Evolutionary conservation across 2,797 vertebrate genomes (phyloP).

Genomic region (Toxotes lorentzi): DNA sequence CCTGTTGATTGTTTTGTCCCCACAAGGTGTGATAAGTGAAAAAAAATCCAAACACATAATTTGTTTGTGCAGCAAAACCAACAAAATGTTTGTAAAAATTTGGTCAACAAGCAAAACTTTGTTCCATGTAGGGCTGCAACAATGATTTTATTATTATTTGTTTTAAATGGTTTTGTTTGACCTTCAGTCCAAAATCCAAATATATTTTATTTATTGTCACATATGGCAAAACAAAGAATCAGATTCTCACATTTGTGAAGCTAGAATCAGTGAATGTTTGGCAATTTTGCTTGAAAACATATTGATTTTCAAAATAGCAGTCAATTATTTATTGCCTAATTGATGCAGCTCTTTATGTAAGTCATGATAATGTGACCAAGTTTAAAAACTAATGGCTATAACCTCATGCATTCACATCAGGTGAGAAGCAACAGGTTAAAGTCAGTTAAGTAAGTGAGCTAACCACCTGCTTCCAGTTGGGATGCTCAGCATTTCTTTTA

Average conservation of each 20-base stretch:
- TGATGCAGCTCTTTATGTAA: neutral
- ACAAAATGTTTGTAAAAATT: neutral
- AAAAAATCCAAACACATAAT: constrained; percentile 9
- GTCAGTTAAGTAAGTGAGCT: neutral
- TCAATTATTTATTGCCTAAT: neutral
- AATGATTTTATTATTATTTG: neutral
- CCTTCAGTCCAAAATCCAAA: neutral
- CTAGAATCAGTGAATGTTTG: neutral
- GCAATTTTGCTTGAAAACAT: neutral
- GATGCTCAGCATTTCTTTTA: constrained; percentile 83
- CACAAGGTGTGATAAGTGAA: constrained; percentile 23
- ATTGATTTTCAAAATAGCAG: neutral
- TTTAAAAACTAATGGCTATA: neutral
- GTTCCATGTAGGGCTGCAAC: neutral
- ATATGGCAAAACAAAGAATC: neutral
- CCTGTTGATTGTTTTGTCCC: constrained; percentile 52
- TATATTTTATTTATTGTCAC: neutral
- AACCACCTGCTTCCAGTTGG: constrained; percentile 76
- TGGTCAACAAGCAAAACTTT: neutral
- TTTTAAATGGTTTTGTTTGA: neutral
- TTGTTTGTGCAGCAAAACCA: constrained; percentile 2
- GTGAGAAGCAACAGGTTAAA: neutral
- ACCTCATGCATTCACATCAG: neutral
- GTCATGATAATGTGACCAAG: neutral
- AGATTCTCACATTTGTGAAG: neutral